Evolutionary conservation across 2,797 vertebrate genomes (phyloP).

Genomic region (Phaenicophaeus curvirostris): DNA sequence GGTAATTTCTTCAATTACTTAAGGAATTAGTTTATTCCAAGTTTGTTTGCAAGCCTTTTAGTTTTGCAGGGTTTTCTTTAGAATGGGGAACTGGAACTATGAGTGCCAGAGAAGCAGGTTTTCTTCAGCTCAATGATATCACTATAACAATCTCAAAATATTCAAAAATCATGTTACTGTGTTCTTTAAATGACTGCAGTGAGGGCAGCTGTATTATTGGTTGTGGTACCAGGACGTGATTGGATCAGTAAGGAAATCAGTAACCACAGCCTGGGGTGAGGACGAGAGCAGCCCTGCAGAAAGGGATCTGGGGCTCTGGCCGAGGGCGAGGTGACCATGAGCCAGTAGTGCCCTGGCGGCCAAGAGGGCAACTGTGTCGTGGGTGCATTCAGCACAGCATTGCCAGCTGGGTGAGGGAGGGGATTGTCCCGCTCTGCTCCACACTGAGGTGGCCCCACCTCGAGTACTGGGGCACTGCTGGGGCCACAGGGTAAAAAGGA

Average conservation of each 20-base stretch:
- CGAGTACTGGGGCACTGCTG: too few species aligned
- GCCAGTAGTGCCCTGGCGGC: too few species aligned
- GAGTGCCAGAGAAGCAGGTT: not conserved
- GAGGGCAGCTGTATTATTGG: not conserved
- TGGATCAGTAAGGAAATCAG: not conserved
- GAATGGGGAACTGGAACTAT: not conserved
- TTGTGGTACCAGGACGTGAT: not conserved
- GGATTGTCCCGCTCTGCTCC: too few species aligned
- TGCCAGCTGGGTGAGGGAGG: too few species aligned
- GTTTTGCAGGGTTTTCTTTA: not conserved
- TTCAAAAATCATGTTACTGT: not conserved
- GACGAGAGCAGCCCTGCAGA: too few species aligned
- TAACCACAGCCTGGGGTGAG: too few species aligned
- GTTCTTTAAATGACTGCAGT: not conserved
- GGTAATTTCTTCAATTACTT: slow-evolving; percentile 73
- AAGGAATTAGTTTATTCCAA: not conserved
- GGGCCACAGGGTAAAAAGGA: too few species aligned
- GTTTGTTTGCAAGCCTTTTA: not conserved
- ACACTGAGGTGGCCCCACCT: too few species aligned
- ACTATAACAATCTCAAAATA: not conserved
- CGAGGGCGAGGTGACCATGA: too few species aligned
- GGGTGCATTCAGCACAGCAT: too few species aligned
- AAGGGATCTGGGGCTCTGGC: too few species aligned
- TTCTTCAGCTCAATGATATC: not conserved
- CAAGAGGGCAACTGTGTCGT: too few species aligned